phyloP scores from a whole-genome alignment of 2,797 vertebrate species.

The Sebastes miniatus region DNA sequence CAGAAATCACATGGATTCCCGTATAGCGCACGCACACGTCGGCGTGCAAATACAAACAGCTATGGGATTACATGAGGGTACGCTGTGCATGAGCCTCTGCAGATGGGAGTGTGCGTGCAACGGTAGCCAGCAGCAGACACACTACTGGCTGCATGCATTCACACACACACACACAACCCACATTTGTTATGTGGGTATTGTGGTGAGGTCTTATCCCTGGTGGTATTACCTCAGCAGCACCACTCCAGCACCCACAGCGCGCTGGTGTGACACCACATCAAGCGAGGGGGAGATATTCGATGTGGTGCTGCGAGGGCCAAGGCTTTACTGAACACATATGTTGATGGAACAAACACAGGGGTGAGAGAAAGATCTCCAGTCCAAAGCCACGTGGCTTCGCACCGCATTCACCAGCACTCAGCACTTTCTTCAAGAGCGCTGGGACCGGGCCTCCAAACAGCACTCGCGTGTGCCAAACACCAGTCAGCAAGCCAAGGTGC shows the following conservation, averaged over 20 bases:
- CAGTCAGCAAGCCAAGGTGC: constrained; percentile 43
- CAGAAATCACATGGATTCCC: constrained; percentile 48
- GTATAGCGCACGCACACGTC: constrained; percentile 17
- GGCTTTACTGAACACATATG: constrained; percentile 73
- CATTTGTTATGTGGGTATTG: constrained; percentile 66
- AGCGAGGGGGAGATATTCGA: constrained; percentile 42
- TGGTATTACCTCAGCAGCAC: constrained; percentile 64
- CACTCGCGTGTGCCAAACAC: constrained; percentile 37
- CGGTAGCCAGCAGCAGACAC: constrained; percentile 54
- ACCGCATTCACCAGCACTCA: constrained; percentile 72
- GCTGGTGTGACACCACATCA: constrained; percentile 71
- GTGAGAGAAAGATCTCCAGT: constrained; percentile 46
- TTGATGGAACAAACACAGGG: constrained; percentile 69
- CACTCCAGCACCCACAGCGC: constrained; percentile 60
- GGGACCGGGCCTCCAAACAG: constrained; percentile 43
- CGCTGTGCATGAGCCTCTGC: neutral
- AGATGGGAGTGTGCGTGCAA: constrained; percentile 28
- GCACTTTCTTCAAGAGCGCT: constrained; percentile 62
- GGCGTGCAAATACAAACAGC: constrained; percentile 54
- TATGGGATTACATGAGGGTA: constrained; percentile 27
- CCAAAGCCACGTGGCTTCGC: constrained; percentile 71
- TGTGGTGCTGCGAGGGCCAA: constrained; percentile 46
- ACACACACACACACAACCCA: constrained; percentile 24
- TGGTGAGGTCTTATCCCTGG: constrained; percentile 60
- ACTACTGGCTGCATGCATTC: constrained; percentile 30